Conservation (phyloP, 2,113 vertebrate genomes). For the Sylvietta virens region DNA sequence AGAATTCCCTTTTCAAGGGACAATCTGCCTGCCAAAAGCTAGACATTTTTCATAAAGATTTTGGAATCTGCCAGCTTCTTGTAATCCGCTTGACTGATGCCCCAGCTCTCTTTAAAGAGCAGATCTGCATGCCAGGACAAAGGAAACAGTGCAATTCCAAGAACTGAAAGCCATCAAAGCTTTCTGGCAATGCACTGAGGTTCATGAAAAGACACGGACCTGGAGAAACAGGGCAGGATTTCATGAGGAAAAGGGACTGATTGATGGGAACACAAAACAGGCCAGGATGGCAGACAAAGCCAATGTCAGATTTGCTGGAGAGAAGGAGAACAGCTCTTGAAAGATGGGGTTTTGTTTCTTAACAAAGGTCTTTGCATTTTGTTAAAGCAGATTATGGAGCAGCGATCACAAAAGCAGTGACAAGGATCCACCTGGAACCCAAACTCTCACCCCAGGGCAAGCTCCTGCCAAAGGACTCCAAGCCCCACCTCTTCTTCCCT, state of each 20-base stretch:
- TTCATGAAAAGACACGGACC: neutral
- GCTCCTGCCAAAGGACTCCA: neutral
- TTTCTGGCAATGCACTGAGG: neutral
- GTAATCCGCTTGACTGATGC: constrained; percentile 20
- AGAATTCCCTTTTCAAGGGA: neutral
- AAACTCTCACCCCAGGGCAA: accelerated
- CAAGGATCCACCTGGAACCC: neutral
- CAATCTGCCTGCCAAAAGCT: neutral
- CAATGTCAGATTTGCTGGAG: neutral
- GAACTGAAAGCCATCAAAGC: neutral
- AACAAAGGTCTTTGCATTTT: neutral
- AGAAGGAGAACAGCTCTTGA: neutral
- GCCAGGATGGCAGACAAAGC: neutral
- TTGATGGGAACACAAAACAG: neutral
- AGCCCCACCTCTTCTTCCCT: neutral
- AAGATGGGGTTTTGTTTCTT: neutral
- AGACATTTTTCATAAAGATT: neutral
- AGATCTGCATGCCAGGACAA: neutral
- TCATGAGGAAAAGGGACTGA: neutral
- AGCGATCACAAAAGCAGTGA: neutral
- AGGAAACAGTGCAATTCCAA: neutral
- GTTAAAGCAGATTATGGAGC: neutral
- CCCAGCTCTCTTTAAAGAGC: neutral
- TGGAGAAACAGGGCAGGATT: neutral
- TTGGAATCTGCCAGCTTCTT: neutral